These are phyloP conservation scores for Tamias sibiricus DNA, from an alignment of 2,113 vertebrate genomes.

Conservation along the genomic window DNA sequence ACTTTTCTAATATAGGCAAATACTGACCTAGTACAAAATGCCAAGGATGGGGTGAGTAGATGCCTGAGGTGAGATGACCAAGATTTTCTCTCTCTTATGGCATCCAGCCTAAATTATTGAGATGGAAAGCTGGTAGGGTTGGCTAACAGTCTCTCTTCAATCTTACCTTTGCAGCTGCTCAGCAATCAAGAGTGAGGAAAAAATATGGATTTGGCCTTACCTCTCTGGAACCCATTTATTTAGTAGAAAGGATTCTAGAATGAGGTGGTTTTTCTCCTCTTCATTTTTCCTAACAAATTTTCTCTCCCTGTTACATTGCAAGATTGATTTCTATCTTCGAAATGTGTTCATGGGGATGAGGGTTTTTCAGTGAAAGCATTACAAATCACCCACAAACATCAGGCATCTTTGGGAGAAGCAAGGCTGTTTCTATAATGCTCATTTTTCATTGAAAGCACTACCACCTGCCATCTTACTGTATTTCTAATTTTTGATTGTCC, in stretches of 20 bases:
- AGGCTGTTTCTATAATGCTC: constrained; percentile 20
- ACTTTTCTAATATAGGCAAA: neutral
- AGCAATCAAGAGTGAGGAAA: neutral
- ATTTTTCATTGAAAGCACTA: constrained; percentile 66
- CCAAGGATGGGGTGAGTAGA: neutral
- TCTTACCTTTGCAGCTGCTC: constrained; percentile 7
- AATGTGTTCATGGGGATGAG: constrained; percentile 69
- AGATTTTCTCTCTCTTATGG: neutral
- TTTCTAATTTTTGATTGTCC: constrained; percentile 31
- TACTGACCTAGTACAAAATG: neutral
- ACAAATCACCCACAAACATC: constrained; percentile 70
- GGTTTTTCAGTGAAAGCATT: constrained; percentile 62
- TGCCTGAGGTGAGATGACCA: neutral
- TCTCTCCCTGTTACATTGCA: constrained; percentile 45
- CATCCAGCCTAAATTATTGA: constrained; percentile 5
- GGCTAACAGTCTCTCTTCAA: neutral
- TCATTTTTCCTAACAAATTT: constrained; percentile 64
- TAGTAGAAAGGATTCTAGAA: constrained; percentile 62
- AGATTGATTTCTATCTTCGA: constrained; percentile 80
- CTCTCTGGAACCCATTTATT: constrained; percentile 57
- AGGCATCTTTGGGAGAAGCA: constrained; percentile 42
- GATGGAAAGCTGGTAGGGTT: neutral
- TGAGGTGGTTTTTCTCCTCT: constrained; percentile 34
- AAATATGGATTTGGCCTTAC: neutral
- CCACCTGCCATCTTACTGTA: constrained; percentile 48